Conservation (phyloP, 2,888 invertebrate genomes). For the Epinotia bilunana region DNA sequence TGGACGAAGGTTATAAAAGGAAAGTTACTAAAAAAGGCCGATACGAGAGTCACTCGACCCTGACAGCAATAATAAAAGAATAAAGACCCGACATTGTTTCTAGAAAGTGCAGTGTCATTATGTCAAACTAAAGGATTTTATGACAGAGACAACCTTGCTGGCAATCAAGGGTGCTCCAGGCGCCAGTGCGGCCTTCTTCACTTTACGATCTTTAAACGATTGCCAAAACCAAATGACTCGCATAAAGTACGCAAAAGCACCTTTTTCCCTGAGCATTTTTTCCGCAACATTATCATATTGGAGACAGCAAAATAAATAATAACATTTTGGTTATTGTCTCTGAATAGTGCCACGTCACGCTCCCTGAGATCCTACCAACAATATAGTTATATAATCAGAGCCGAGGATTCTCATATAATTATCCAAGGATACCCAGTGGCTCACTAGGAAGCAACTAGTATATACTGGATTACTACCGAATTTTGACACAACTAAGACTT, state of each 20-base stretch:
- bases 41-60: background rate
- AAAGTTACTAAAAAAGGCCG: too few relatives aligned
- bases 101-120: constrained; percentile 21
- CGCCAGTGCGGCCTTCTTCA: constrained; percentile 17
- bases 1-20: too few relatives aligned
- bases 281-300: too few relatives aligned
- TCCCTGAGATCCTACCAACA: background rate
- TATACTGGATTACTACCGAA: too few relatives aligned
- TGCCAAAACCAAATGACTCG: constrained; percentile 9
- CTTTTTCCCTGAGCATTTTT: background rate
- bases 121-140: constrained; percentile 14
- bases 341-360: background rate
- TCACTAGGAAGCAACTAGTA: too few relatives aligned
- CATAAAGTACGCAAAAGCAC: background rate
- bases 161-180: constrained; percentile 26
- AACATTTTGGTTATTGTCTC: background rate
- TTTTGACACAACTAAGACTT: too few relatives aligned
- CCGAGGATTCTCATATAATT: too few relatives aligned
- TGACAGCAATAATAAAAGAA: background rate
- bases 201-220: constrained; percentile 17
- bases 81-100: background rate
- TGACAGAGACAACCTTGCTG: constrained; percentile 9
- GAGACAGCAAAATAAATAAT: background rate
- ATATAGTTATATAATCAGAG: too few relatives aligned
- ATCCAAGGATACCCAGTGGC: too few relatives aligned